phyloP scores from a whole-genome alignment of 2,113 vertebrate genomes.

The Ciconia stormi region DNA sequence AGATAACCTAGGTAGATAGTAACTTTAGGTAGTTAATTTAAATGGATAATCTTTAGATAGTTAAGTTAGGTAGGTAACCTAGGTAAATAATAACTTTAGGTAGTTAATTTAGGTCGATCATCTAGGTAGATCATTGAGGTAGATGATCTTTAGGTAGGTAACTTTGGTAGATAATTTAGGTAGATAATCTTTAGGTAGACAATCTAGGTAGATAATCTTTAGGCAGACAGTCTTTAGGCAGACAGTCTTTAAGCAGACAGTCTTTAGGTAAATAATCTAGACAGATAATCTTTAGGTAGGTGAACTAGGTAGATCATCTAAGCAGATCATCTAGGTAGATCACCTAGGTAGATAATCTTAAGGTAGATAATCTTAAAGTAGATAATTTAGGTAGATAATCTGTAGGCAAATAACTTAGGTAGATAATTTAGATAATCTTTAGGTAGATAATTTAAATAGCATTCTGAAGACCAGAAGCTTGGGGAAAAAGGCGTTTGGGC shows the following conservation, averaged over 20 bases:
- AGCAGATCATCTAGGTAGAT: too few relatives aligned
- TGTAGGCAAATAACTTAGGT: not conserved
- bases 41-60: not conserved
- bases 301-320: not conserved
- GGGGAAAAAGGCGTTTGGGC: not conserved
- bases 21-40: not conserved
- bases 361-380: too few relatives aligned
- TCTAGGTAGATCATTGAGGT: too few relatives aligned
- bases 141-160: too few relatives aligned
- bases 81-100: not conserved
- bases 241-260: too few relatives aligned
- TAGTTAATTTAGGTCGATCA: not conserved
- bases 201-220: too few relatives aligned
- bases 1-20: too few relatives aligned
- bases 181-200: not conserved
- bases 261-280: not conserved
- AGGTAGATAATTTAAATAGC: not conserved
- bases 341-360: not conserved
- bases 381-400: not conserved
- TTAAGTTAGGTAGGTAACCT: too few relatives aligned
- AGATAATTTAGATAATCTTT: not conserved
- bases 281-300: not conserved
- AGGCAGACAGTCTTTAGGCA: not conserved
- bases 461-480: not conserved
- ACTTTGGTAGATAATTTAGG: not conserved